Percentiles rank a stretch among this genome's conserved stretches.
Evolutionary conservation across 2,113 vertebrate genomes (phyloP).

Genomic region (Bos indicus): DNA sequence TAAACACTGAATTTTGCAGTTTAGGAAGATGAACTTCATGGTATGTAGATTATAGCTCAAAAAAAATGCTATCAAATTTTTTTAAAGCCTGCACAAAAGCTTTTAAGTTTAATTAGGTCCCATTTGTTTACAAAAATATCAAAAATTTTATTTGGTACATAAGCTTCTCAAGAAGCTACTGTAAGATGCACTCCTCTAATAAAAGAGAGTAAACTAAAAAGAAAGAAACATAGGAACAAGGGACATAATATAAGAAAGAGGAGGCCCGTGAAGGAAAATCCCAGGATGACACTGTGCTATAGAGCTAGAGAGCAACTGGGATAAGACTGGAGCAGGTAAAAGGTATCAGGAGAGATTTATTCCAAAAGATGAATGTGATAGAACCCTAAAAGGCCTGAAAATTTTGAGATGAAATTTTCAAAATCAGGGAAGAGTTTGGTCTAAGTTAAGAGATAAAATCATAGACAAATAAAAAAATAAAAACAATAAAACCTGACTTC

Average conservation of each 20-base stretch:
- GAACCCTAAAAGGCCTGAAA: neutral
- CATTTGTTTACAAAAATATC: neutral
- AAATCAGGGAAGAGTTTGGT: neutral
- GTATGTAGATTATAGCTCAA: neutral
- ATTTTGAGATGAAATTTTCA: neutral
- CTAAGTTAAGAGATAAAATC: neutral
- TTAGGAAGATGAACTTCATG: neutral
- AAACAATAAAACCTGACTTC: conserved; percentile 1
- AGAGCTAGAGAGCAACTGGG: neutral
- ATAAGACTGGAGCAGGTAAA: neutral
- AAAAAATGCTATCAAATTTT: neutral
- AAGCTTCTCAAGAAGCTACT: neutral
- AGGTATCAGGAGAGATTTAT: neutral
- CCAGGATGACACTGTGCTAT: neutral
- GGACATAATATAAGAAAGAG: neutral
- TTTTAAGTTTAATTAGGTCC: neutral
- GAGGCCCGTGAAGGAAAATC: neutral
- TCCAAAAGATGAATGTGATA: neutral
- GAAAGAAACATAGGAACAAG: neutral
- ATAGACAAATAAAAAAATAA: neutral
- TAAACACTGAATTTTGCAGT: neutral
- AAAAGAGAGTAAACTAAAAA: neutral
- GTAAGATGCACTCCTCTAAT: neutral
- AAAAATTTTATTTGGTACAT: neutral
- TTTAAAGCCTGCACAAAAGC: neutral